These are phyloP conservation scores for Cyaniris semiargus DNA, from an alignment of 2,888 invertebrate species.

Conservation along the genomic window DNA sequence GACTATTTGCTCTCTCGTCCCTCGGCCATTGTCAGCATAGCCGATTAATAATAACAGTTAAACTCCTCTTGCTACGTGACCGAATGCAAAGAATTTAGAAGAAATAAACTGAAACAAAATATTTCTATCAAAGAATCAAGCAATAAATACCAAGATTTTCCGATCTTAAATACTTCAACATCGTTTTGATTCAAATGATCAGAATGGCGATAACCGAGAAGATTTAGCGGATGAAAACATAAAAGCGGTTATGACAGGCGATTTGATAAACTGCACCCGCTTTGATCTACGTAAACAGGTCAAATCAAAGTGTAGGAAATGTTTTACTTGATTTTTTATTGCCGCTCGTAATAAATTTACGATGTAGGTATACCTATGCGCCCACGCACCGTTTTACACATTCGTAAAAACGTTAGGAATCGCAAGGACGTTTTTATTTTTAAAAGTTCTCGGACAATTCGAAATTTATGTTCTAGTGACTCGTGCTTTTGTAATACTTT, in stretches of 20 bases:
- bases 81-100: background rate
- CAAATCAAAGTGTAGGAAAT: slow-evolving; percentile 77
- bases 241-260: slow-evolving; percentile 51
- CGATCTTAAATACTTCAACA: slow-evolving; percentile 15
- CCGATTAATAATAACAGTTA: too few species aligned
- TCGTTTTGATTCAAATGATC: background rate
- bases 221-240: slow-evolving; percentile 31
- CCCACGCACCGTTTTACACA: slow-evolving; percentile 68
- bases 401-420: slow-evolving; percentile 56
- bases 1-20: too few species aligned
- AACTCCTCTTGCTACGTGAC: background rate
- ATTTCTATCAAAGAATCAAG: background rate
- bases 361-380: slow-evolving; percentile 62
- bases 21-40: too few species aligned
- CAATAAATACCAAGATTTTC: background rate
- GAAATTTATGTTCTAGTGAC: background rate
- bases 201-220: background rate
- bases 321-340: slow-evolving; percentile 77
- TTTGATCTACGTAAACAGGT: slow-evolving; percentile 77
- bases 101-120: background rate
- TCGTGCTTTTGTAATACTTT: background rate
- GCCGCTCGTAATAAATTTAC: slow-evolving; percentile 72
- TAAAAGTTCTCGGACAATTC: slow-evolving; percentile 15
- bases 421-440: slow-evolving; percentile 48
- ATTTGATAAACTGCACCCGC: slow-evolving; percentile 67